Evolutionary conservation across 1,140 invertebrate species (phyloP), one percentile per base, ranked within the genome.

Genomic region (Sinella curviseta): DNA sequence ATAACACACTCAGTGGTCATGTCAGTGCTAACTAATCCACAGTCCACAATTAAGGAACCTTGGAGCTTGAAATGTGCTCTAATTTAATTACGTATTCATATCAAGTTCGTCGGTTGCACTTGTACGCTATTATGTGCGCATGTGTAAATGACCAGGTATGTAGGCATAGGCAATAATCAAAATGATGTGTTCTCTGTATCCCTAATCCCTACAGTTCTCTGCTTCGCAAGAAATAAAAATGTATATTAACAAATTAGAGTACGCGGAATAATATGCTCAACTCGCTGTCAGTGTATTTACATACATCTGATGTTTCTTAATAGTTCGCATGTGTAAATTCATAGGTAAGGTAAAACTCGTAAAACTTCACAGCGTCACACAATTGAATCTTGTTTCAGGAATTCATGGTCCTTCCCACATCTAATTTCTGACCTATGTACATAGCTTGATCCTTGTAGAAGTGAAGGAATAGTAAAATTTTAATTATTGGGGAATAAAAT

Each of bases 21-120:
- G 65, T 70, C 65, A 70, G 65, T 70, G 65, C 65, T 70, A 70
- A 70, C 31, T 33, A 60, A 60, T 33, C 12, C 65, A 14, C 28
- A 70, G 31, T 70, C 65, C 65, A 70, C 65, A 70, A 70, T 70
- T 70, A 70, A 70, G 65, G 24, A 70, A 70, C 65, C 65, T 70
- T 70, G 65, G 31, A 70, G 65, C 65, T 70, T 70, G 65, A 70
- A 70, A 70, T 70, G 65, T 70, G 65, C 65, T 70, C 65, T 70
- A 70, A 70, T 70, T 70, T 70, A 70, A 70, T 70, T 70, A 70
- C 30, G 65, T 70, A 70, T 70, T 70, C 65, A 70, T 70, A 70
- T 70, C 65, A 70, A 70, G 65, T 70, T 70, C 65, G 26, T 31
- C 30, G 14, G 65, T 33, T 33, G 26, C 65, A 60, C 65, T 31